These are phyloP conservation scores for Drosophila hydei DNA, from an alignment of 1,140 invertebrate genomes.

Conservation along the genomic window DNA sequence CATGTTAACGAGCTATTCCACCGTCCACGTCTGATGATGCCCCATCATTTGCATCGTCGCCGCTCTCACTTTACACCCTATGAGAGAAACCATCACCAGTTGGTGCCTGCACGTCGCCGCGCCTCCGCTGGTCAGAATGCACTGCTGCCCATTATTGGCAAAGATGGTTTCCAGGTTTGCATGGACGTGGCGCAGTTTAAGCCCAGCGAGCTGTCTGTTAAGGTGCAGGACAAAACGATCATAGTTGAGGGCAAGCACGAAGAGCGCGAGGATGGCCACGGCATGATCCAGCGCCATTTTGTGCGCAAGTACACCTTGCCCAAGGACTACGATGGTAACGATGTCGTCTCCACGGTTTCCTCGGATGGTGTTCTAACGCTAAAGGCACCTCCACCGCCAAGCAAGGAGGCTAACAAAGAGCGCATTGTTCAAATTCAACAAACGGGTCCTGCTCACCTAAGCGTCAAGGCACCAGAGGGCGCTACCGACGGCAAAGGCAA, in stretches of 20 bases:
- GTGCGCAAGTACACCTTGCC: slow-evolving; percentile 89
- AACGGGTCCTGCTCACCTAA: slow-evolving; percentile 82
- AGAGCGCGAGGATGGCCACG: slow-evolving; percentile 87
- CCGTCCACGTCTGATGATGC: slow-evolving; percentile 61
- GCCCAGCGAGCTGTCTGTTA: slow-evolving; percentile 91
- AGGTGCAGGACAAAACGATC: slow-evolving; percentile 88
- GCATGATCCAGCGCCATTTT: slow-evolving; percentile 89
- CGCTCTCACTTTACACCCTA: slow-evolving; percentile 55
- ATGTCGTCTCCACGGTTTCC: slow-evolving; percentile 88
- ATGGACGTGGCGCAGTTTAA: slow-evolving; percentile 89
- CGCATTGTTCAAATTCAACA: slow-evolving; percentile 84
- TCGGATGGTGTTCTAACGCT: slow-evolving; percentile 90
- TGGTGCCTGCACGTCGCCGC: slow-evolving; percentile 43
- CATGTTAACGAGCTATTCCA: slow-evolving; percentile 75
- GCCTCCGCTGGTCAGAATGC: slow-evolving; percentile 31
- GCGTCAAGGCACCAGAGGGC: slow-evolving; percentile 65
- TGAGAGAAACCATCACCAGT: slow-evolving; percentile 47
- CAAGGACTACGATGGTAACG: slow-evolving; percentile 87
- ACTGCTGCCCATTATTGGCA: slow-evolving; percentile 82
- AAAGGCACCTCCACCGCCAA: slow-evolving; percentile 85
- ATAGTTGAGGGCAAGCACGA: slow-evolving; percentile 89
- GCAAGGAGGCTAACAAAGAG: slow-evolving; percentile 83
- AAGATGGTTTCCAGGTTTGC: slow-evolving; percentile 87
- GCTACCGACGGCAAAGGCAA: slow-evolving; percentile 36
- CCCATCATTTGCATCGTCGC: slow-evolving; percentile 41